Percentiles rank a stretch among this genome's conserved stretches.
Conservation (phyloP, 1,140 invertebrate genomes). For the Neodiprion fabricii region DNA sequence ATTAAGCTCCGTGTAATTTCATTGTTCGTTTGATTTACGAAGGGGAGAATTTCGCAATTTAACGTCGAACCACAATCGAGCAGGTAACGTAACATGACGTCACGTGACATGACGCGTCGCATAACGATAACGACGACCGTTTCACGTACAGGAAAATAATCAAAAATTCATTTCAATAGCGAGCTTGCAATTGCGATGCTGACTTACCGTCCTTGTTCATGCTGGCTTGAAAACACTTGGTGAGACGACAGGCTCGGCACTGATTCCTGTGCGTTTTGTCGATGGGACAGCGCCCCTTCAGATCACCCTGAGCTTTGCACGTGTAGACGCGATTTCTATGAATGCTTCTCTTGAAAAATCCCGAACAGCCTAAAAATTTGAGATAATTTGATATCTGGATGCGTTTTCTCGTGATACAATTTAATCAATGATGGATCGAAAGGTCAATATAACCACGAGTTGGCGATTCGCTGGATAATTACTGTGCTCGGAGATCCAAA, state of each 20-base stretch:
- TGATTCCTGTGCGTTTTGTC: conserved; percentile 98
- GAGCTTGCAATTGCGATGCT: too few species aligned
- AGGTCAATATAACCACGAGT: too few species aligned
- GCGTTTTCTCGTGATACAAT: background rate
- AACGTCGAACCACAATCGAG: too few species aligned
- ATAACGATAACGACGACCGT: too few species aligned
- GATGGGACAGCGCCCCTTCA: conserved; percentile 92
- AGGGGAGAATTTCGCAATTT: too few species aligned
- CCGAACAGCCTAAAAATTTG: conserved; percentile 81
- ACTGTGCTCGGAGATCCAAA: too few species aligned
- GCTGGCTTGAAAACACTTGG: conserved; percentile 95
- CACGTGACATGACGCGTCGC: too few species aligned
- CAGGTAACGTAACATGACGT: too few species aligned
- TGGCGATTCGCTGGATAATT: too few species aligned
- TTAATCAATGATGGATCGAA: background rate
- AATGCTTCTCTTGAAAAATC: conserved; percentile 97
- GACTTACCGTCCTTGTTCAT: conserved; percentile 99
- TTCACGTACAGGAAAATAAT: too few species aligned
- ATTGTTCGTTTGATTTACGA: too few species aligned
- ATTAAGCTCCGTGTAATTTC: background rate
- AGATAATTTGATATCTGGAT: background rate
- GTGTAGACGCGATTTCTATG: conserved; percentile 95
- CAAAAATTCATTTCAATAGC: too few species aligned
- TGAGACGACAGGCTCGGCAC: conserved; percentile 93
- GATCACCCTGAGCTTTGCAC: conserved; percentile 92